Base-by-base conservation (phyloP, 1,140 invertebrate species). In the Neodiprion fabricii region DNA sequence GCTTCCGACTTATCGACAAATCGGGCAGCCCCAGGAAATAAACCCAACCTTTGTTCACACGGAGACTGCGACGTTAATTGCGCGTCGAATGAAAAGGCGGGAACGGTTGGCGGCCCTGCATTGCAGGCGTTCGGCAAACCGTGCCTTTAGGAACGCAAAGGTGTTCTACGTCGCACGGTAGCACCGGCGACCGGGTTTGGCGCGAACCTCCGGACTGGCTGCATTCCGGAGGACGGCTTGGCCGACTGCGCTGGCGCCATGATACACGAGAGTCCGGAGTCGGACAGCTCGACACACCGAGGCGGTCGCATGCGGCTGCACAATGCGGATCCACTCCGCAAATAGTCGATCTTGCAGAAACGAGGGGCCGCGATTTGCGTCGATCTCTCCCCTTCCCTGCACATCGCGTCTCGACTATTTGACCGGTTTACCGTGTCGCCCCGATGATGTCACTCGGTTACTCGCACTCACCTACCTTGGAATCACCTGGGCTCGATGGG, bases 91-190 rank as follows among this genome's bases (percentile, higher is more conserved):
- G 28, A 40, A 40, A 40, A 40, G 28, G 28, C 28, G 28, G 28
- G 28, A 40, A 40, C 28, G 28, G 28, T 40, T 40, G 28, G 28
- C 28, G 28, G 2, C 28, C 28, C 28, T 40, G 28, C 28, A 40
- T 40, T 40, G 28, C 5, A 40, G 5, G 28, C 28, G 28, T 40
- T 40, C 28, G 28, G 28, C 28, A 40, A 12, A 12, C 53, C 53
- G 5, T 61, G 8, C 53, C 53, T 61, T 61, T 14, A 61, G 53
- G 53, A 61, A 61, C 53, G 53, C 53, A 17, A 61, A 61, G 53
- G 53, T 61, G 53, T 61, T 61, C n/a, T 61, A 61, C 53, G 53
- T 61, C 53, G 53, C 53, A 61, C 53, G 53, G 53, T 61, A 61
- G 53, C 53, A 61, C 53, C 9, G 53, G 53, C 53, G 53, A 61